Evolutionary conservation across 2,113 vertebrate genomes (phyloP).

Genomic region (Hystrix brachyura): DNA sequence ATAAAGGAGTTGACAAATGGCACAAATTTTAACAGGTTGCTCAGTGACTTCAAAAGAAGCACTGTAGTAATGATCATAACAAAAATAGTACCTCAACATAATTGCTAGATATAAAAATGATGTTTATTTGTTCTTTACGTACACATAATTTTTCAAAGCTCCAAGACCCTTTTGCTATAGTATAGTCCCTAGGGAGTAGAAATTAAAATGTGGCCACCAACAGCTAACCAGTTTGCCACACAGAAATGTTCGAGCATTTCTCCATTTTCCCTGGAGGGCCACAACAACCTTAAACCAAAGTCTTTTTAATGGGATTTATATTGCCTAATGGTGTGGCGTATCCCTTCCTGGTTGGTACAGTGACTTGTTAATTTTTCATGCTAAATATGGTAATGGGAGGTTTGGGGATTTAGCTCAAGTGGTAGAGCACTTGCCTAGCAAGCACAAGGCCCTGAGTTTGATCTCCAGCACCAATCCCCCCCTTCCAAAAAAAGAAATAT

Average conservation of each 20-base stretch:
- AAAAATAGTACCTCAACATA: neutral
- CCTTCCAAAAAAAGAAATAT: neutral
- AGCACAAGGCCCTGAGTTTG: too few relatives aligned
- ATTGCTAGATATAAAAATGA: slow-evolving; percentile 1
- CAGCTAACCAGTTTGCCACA: neutral
- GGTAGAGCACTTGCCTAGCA: too few relatives aligned
- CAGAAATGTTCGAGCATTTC: neutral
- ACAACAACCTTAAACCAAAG: neutral
- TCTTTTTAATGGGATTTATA: neutral
- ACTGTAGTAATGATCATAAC: neutral
- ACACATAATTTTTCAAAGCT: neutral
- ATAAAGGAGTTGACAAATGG: neutral
- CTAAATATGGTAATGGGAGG: neutral
- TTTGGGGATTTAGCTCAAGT: too few relatives aligned
- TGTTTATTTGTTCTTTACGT: neutral
- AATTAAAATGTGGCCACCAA: neutral
- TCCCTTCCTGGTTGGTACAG: too few relatives aligned
- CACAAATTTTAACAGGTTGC: neutral
- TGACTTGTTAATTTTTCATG: neutral
- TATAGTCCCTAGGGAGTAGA: neutral
- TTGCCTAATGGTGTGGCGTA: neutral
- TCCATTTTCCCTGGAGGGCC: neutral
- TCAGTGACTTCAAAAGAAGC: slow-evolving; percentile 8
- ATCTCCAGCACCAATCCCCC: too few relatives aligned
- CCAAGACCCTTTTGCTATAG: neutral